A percentile compares a stretch with the other conserved stretches of the same genome.
Evolutionary conservation across 2,888 invertebrate genomes (phyloP).

Genomic region (Herminia tarsipennalis): DNA sequence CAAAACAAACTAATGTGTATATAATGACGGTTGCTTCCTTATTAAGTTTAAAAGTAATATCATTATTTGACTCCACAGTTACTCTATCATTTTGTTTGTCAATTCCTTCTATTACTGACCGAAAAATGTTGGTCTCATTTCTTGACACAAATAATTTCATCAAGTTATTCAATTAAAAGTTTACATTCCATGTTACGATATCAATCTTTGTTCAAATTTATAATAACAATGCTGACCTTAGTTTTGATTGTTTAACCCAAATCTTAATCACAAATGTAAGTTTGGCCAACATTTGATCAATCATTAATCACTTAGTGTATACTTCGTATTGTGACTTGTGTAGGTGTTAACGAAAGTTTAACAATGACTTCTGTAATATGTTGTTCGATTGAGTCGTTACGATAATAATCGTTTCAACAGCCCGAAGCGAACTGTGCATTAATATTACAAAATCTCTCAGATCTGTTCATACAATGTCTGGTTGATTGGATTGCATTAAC

Average conservation of each 20-base stretch:
- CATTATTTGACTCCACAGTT: conserved; percentile 9
- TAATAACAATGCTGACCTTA: conserved; percentile 34
- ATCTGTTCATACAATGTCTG: conserved; percentile 16
- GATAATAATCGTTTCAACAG: conserved; percentile 20
- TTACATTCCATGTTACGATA: conserved; percentile 1
- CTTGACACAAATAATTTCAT: background rate
- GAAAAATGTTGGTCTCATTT: background rate
- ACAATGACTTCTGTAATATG: conserved; percentile 38
- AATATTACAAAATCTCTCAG: conserved; percentile 26
- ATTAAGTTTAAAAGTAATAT: conserved; percentile 7
- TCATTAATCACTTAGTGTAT: conserved; percentile 53
- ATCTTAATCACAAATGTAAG: conserved; percentile 39
- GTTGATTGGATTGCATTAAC: conserved; percentile 19
- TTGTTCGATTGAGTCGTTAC: conserved; percentile 36
- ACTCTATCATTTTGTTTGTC: background rate
- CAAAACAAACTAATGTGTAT: conserved; percentile 18
- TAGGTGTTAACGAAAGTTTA: conserved; percentile 50
- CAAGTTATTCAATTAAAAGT: background rate
- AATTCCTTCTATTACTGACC: background rate
- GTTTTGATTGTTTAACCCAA: conserved; percentile 43
- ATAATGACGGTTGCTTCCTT: conserved; percentile 20
- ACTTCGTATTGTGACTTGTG: conserved; percentile 28
- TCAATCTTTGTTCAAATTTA: conserved; percentile 14
- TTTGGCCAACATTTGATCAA: conserved; percentile 40
- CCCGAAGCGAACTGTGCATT: conserved; percentile 28